Percentiles rank a stretch among this genome's conserved stretches.
Evolutionary conservation across 2,888 invertebrate genomes (phyloP).

Genomic region (Plagiodera versicolora): DNA sequence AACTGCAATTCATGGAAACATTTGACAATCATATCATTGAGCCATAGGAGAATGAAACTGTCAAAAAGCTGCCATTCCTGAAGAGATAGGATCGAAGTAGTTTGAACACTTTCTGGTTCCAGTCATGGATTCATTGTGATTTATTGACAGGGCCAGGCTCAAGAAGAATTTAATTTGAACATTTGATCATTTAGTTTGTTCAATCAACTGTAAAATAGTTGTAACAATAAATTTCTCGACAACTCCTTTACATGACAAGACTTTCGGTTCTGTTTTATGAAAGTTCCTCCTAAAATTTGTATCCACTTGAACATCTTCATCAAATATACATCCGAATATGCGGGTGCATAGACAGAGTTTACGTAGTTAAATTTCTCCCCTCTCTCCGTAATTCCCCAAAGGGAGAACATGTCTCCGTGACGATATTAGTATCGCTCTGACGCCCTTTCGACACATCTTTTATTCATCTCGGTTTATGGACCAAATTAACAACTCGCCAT

Average conservation of each 20-base stretch:
- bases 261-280: background rate
- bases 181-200: too few relatives aligned
- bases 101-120: too few relatives aligned
- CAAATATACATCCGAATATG: slow-evolving; percentile 12
- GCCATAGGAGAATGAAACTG: too few relatives aligned
- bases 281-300: background rate
- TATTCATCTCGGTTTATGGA: slow-evolving; percentile 18
- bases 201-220: too few relatives aligned
- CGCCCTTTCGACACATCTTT: slow-evolving; percentile 23
- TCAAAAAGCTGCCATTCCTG: too few relatives aligned
- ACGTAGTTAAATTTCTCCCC: slow-evolving; percentile 9
- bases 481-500: slow-evolving; percentile 12
- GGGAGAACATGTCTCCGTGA: slow-evolving; percentile 17
- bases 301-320: slow-evolving; percentile 7
- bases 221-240: too few relatives aligned
- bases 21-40: too few relatives aligned
- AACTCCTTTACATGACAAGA: slow-evolving; percentile 20
- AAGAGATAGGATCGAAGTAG: too few relatives aligned
- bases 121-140: too few relatives aligned
- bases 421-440: slow-evolving; percentile 21
- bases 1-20: too few relatives aligned
- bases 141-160: too few relatives aligned
- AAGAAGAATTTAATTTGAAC: too few relatives aligned
- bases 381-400: slow-evolving; percentile 18
- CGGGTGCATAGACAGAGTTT: slow-evolving; percentile 12